Percentiles rank a stretch among this genome's conserved stretches.
phyloP scores from a whole-genome alignment of 2,888 invertebrate genomes.

The Agrochola lota region DNA sequence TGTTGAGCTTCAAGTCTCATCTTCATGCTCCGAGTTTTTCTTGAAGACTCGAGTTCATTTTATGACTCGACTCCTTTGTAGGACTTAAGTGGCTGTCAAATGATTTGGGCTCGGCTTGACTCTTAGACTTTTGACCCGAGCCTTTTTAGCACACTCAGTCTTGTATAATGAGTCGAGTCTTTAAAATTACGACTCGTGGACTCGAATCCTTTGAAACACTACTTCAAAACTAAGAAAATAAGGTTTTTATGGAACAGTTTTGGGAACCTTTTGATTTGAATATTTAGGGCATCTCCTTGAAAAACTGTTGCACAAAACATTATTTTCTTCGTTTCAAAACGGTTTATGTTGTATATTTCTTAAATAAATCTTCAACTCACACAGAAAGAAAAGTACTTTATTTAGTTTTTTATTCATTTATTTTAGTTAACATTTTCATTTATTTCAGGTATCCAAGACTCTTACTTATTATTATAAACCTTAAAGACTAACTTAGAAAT shows the following conservation, averaged over 20 bases:
- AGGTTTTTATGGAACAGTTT: neutral
- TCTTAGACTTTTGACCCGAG: too few species aligned
- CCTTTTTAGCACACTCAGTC: too few species aligned
- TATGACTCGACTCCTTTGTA: too few species aligned
- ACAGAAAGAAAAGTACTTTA: neutral
- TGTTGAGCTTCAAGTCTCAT: too few species aligned
- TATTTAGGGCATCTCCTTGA: neutral
- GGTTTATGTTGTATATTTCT: neutral
- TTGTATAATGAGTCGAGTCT: too few species aligned
- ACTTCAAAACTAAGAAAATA: neutral
- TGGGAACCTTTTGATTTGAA: neutral
- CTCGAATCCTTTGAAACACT: too few species aligned
- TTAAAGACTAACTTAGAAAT: constrained; percentile 13
- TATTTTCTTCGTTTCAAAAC: neutral
- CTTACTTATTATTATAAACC: constrained; percentile 9
- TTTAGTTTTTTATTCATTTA: constrained; percentile 2
- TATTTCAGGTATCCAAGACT: constrained; percentile 40
- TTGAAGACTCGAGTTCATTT: too few species aligned
- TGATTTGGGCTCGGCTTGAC: too few species aligned
- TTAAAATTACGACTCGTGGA: too few species aligned
- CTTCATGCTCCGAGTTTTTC: too few species aligned
- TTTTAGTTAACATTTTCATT: neutral
- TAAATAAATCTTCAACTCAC: constrained; percentile 26
- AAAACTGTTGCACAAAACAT: constrained; percentile 1
- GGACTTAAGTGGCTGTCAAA: too few species aligned